These are phyloP conservation scores for Ditula angustiorana DNA, from an alignment of 2,888 invertebrate species.

Conservation along the genomic window DNA sequence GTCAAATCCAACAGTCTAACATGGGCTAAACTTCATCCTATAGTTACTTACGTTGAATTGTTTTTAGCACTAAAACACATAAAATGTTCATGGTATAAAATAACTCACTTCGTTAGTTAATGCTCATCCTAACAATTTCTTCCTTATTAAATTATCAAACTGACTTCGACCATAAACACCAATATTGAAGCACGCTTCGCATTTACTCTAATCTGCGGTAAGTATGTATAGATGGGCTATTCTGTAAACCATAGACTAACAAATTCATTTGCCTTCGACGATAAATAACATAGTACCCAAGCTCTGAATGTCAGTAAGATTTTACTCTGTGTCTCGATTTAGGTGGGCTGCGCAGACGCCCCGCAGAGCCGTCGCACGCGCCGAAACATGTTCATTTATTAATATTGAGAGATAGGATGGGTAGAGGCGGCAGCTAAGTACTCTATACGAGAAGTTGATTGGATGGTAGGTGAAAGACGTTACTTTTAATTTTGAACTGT, in stretches of 20 bases:
- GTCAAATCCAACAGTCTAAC: too few species aligned
- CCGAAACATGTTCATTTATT: conserved; percentile 80
- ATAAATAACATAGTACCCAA: conserved; percentile 31
- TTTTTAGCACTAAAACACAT: too few species aligned
- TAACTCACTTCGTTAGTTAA: too few species aligned
- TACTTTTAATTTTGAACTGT: too few species aligned
- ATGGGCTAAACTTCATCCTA: too few species aligned
- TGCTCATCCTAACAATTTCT: neutral
- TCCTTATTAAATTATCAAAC: neutral
- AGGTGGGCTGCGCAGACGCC: conserved; percentile 63
- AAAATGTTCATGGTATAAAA: too few species aligned
- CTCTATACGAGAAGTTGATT: too few species aligned
- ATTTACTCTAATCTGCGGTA: neutral
- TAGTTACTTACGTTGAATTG: too few species aligned
- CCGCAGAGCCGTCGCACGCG: conserved; percentile 59
- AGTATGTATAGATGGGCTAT: too few species aligned
- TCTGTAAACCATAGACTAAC: conserved; percentile 28
- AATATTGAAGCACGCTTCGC: neutral
- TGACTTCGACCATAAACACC: neutral
- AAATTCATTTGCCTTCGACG: conserved; percentile 18
- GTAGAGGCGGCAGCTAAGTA: conserved; percentile 40
- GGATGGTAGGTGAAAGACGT: too few species aligned
- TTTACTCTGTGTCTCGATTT: conserved; percentile 46
- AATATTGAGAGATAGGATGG: conserved; percentile 59
- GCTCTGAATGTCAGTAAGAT: conserved; percentile 26